These are phyloP conservation scores for Lasiurus borealis DNA, from an alignment of 2,113 vertebrate genomes.

Conservation along the genomic window DNA sequence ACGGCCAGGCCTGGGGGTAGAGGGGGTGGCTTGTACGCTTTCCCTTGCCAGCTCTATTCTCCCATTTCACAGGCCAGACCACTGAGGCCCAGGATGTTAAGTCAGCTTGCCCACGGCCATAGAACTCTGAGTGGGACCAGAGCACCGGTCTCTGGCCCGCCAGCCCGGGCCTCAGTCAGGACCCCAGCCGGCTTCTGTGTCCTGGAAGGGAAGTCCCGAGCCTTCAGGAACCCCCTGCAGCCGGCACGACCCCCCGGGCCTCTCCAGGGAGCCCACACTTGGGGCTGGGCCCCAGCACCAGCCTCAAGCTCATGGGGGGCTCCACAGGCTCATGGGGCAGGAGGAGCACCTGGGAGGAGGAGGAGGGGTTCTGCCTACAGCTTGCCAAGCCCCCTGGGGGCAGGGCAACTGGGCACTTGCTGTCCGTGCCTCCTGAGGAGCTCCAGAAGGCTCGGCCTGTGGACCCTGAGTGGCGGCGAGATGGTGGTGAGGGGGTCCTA, in stretches of 20 bases:
- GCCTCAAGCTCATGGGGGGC: background rate
- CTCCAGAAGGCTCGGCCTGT: background rate
- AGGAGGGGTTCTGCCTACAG: background rate
- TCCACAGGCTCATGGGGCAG: background rate
- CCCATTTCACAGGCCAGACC: slow-evolving; percentile 41
- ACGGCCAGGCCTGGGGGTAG: background rate
- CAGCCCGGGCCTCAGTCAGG: background rate
- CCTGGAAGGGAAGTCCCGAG: background rate
- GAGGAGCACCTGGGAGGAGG: rapidly evolving
- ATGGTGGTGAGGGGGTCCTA: background rate
- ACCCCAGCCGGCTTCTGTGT: background rate
- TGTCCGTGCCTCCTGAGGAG: background rate
- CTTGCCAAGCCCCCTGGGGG: background rate
- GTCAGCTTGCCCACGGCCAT: background rate
- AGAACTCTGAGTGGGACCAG: background rate
- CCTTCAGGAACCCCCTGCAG: background rate
- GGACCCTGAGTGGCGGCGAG: background rate
- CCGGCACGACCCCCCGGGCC: background rate
- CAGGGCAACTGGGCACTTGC: background rate
- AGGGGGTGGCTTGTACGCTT: background rate
- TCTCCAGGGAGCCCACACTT: background rate
- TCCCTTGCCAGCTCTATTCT: background rate
- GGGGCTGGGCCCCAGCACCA: background rate
- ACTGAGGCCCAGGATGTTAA: background rate
- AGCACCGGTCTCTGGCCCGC: background rate